Evolutionary conservation across 2,888 invertebrate species (phyloP).

Genomic region (Ichneumoninae sp.): DNA sequence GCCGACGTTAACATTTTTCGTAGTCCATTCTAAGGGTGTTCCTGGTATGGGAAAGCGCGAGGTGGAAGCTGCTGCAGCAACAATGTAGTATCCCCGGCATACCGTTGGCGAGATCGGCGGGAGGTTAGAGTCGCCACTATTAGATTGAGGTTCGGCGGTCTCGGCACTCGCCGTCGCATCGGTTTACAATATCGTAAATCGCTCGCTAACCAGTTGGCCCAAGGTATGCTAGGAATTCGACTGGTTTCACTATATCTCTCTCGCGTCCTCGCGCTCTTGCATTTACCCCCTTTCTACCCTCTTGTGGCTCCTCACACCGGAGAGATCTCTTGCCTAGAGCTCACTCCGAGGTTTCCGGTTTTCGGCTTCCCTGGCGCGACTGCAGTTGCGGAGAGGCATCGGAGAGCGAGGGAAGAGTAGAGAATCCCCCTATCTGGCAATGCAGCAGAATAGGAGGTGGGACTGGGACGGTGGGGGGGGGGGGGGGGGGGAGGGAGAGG

Average conservation of each 20-base stretch:
- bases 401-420: slow-evolving; percentile 48
- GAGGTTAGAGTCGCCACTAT: slow-evolving; percentile 80
- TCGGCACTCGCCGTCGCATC: slow-evolving; percentile 79
- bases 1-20: slow-evolving; percentile 27
- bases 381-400: slow-evolving; percentile 49
- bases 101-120: slow-evolving; percentile 66
- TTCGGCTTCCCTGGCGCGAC: slow-evolving; percentile 46
- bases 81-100: slow-evolving; percentile 72
- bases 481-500: slow-evolving; percentile 50
- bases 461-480: slow-evolving; percentile 55
- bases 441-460: slow-evolving; percentile 49
- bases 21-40: neutral
- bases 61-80: slow-evolving; percentile 61
- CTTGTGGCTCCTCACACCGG: slow-evolving; percentile 39
- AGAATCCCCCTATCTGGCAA: slow-evolving; percentile 54
- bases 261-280: slow-evolving; percentile 60
- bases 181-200: slow-evolving; percentile 84
- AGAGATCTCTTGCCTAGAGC: slow-evolving; percentile 46
- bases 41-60: slow-evolving; percentile 18
- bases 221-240: slow-evolving; percentile 82
- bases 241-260: slow-evolving; percentile 71
- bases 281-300: slow-evolving; percentile 53
- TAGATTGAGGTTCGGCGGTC: slow-evolving; percentile 81
- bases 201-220: slow-evolving; percentile 83
- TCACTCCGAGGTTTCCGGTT: slow-evolving; percentile 54